phyloP scores from a whole-genome alignment of 2,797 vertebrate genomes.

The Chelmon rostratus region DNA sequence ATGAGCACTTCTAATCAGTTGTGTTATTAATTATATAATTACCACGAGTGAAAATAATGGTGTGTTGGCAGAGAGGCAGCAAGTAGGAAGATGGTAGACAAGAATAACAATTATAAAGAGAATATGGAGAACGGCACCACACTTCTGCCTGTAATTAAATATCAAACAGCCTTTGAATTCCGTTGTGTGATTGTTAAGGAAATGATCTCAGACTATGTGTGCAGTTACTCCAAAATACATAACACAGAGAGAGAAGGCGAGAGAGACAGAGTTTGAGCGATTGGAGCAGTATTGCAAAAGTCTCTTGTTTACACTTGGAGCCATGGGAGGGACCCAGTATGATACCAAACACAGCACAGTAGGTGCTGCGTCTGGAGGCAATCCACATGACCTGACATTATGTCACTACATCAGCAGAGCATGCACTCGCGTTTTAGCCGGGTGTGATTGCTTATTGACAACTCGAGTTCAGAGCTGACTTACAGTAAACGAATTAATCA shows the following conservation, averaged over 20 bases:
- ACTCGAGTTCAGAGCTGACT: background rate
- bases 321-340: slow-evolving; percentile 66
- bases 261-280: slow-evolving; percentile 36
- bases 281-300: slow-evolving; percentile 33
- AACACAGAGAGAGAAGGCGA: slow-evolving; percentile 11
- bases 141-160: slow-evolving; percentile 45
- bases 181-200: slow-evolving; percentile 30
- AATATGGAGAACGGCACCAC: slow-evolving; percentile 1
- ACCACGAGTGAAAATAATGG: slow-evolving; percentile 50
- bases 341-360: slow-evolving; percentile 71
- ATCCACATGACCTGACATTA: slow-evolving; percentile 51
- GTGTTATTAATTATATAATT: slow-evolving; percentile 65
- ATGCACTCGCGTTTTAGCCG: background rate
- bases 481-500: no score
- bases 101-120: slow-evolving; percentile 38
- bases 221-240: slow-evolving; percentile 7
- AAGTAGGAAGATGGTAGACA: slow-evolving; percentile 33
- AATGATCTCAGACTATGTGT: slow-evolving; percentile 24
- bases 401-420: slow-evolving; percentile 29
- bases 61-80: slow-evolving; percentile 34
- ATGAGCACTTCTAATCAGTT: slow-evolving; percentile 62
- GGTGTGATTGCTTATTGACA: background rate
- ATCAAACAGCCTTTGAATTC: slow-evolving; percentile 24
- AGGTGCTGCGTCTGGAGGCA: slow-evolving; percentile 52
- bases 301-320: slow-evolving; percentile 68